These are phyloP conservation scores for Ophiothrix spiculata DNA, from an alignment of 35 echinoderm and acorn worm species.

Conservation along the genomic window DNA sequence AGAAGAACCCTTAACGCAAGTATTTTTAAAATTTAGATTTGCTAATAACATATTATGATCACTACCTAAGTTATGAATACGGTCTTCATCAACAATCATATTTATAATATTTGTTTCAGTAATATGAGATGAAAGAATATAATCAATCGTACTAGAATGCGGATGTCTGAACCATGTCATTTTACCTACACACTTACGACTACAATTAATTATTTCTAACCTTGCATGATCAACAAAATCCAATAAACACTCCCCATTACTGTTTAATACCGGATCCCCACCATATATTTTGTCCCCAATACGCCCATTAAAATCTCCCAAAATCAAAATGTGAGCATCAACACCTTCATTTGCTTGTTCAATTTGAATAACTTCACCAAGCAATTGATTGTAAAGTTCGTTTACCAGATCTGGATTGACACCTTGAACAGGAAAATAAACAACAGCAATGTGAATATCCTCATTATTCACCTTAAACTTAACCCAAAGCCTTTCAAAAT, in stretches of 20 bases:
- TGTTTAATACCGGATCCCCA: not conserved
- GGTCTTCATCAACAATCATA: not conserved
- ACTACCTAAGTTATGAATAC: not conserved
- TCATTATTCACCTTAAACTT: not conserved
- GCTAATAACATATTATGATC: conserved; percentile 3
- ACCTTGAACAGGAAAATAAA: not conserved
- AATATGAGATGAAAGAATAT: not conserved
- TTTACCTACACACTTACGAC: not conserved
- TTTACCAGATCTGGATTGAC: not conserved
- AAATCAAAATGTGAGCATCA: not conserved
- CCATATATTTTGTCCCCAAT: not conserved
- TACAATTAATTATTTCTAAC: not conserved
- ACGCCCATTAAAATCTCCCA: too few relatives aligned
- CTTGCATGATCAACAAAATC: not conserved
- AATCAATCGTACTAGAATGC: not conserved
- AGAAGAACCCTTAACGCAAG: not conserved
- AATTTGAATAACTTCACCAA: too few relatives aligned
- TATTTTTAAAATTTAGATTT: not conserved
- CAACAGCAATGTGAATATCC: not conserved
- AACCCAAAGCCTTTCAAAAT: not conserved
- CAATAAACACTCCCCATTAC: not conserved
- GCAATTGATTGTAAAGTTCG: not conserved
- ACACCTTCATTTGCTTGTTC: not conserved
- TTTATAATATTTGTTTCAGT: not conserved
- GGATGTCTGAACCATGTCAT: conserved; percentile 13